A percentile compares a stretch with the other conserved stretches of the same genome.
Evolutionary conservation across 2,113 vertebrate species (phyloP).

Genomic region (Eubucco bourcierii): DNA sequence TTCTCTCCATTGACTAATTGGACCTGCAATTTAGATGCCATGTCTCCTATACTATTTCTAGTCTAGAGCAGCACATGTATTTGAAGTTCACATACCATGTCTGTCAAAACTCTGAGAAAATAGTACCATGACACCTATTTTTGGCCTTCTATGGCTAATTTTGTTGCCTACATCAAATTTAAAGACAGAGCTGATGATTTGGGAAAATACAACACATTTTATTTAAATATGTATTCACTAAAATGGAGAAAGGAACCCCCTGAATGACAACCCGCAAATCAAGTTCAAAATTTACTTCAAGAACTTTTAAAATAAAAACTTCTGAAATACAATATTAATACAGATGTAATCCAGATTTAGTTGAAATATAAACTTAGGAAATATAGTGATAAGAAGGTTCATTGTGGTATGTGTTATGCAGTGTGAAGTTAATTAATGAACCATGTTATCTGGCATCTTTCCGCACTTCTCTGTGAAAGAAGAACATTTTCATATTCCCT

Average conservation of each 20-base stretch:
- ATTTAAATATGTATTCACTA: background rate
- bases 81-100: background rate
- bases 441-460: background rate
- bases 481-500: background rate
- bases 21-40: background rate
- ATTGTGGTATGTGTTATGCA: background rate
- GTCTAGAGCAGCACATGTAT: background rate
- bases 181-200: background rate
- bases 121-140: background rate
- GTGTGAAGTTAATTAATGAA: background rate
- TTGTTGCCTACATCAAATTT: background rate
- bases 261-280: background rate
- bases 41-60: background rate
- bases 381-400: background rate
- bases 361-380: background rate
- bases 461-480: background rate
- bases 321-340: background rate
- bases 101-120: background rate
- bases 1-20: background rate
- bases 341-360: background rate
- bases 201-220: background rate
- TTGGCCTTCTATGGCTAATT: background rate
- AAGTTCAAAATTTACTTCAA: background rate
- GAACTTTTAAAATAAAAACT: background rate
- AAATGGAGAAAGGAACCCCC: background rate